A percentile compares a stretch with the other conserved stretches of the same genome.
Evolutionary conservation across 2,113 vertebrate genomes (phyloP).

Genomic region (Pollachius pollachius): DNA sequence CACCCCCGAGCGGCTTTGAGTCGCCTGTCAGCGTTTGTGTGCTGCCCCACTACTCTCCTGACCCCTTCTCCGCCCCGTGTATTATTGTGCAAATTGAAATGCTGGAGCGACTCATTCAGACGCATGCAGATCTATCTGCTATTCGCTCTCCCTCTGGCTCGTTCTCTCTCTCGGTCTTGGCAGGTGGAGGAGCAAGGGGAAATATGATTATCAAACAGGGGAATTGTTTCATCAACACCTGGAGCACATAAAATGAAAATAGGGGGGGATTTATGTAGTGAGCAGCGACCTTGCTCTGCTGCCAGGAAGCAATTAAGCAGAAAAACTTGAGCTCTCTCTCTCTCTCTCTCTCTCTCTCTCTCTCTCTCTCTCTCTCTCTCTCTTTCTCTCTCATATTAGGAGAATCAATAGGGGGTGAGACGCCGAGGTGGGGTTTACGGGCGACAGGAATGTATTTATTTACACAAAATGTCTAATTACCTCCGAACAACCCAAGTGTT

Average conservation of each 20-base stretch:
- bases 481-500: too few species aligned
- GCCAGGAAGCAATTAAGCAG: slow-evolving; percentile 73
- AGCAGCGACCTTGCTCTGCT: slow-evolving; percentile 55
- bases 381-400: slow-evolving; percentile 15
- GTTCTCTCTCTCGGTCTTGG: slow-evolving; percentile 54
- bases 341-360: slow-evolving; percentile 17
- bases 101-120: slow-evolving; percentile 48
- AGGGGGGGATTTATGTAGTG: slow-evolving; percentile 65
- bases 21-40: slow-evolving; percentile 42
- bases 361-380: slow-evolving; percentile 5
- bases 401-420: slow-evolving; percentile 35
- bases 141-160: not conserved
- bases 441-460: slow-evolving; percentile 29
- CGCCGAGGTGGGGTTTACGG: slow-evolving; percentile 14
- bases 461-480: slow-evolving; percentile 10
- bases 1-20: slow-evolving; percentile 20
- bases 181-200: slow-evolving; percentile 49
- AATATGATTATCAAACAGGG: slow-evolving; percentile 69
- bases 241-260: slow-evolving; percentile 69
- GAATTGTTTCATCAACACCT: slow-evolving; percentile 75
- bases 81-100: slow-evolving; percentile 71
- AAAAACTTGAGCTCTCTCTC: slow-evolving; percentile 24
- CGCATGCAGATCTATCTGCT: slow-evolving; percentile 15
- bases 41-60: slow-evolving; percentile 25
- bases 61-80: slow-evolving; percentile 43